Base-by-base conservation (phyloP, 2,888 invertebrate species). In the Podotricha telesiphe region DNA sequence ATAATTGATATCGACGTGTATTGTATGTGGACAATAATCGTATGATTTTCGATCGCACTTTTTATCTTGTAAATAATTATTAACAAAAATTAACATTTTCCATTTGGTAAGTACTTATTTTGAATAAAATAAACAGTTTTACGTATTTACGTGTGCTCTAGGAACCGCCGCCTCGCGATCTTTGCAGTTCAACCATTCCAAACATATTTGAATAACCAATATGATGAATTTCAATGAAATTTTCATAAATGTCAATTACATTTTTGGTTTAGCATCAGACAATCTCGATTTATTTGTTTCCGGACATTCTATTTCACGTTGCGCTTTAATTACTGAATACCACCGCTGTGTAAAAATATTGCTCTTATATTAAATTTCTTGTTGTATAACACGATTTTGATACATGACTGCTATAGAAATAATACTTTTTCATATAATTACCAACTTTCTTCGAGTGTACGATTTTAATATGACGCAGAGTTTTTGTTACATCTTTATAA, bases 91-190 rank as follows among this genome's bases (percentile, higher is more conserved):
- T 80, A 82, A 85, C 81, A 82, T 83, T 83, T 79, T 79, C 82
- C 79, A 79, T 77, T 86, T 85, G 82, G 80, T 88, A 86, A 86
- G 88, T 89, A 89, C 87, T 89, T 89, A 89, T 84, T 82, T 84
- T 78, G 80, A 80, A 80, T 63, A 62, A 63, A 70, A 51, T 45
- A 58, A 45, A 47, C 62, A 66, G 62, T 70, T 71, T 72, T 65
- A 42, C 65, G 40, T 58, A 48, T 69, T 59, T 59, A 59, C 59
- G 59, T 59, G 59, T 55, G 47, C 51, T 71, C 59, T 76, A 79
- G 88, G 88, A 87, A 87, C 85, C 75, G 78, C 80, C 78, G 82
- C 89, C 90, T 90, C 89, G 88, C 88, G 83, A 78, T 83, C 76
- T 28, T 66, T 58, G 75, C 67, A 78, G 74, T 76, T 77, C 70